Conservation (phyloP, 2,888 invertebrate species). For the Tuta absoluta region DNA sequence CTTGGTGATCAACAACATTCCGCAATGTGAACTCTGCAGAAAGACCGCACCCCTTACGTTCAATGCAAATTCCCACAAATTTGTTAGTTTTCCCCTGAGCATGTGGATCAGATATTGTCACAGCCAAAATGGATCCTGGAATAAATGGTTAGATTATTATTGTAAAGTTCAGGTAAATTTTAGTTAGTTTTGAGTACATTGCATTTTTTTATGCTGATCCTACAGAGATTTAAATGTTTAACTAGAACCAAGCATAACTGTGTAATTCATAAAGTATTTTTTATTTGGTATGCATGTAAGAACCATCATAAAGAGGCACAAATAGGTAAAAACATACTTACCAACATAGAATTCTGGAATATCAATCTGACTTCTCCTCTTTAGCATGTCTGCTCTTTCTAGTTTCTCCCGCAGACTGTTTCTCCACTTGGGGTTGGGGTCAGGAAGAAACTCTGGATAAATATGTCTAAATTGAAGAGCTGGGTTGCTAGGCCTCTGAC, state of each 20-base stretch:
- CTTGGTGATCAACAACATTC: slow-evolving; percentile 96
- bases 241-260: not conserved
- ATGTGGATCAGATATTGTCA: slow-evolving; percentile 92
- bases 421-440: slow-evolving; percentile 88
- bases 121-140: slow-evolving; percentile 91
- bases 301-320: not conserved
- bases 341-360: slow-evolving; percentile 99
- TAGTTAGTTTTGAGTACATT: too few species aligned
- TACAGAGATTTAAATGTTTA: not conserved
- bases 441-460: slow-evolving; percentile 96
- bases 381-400: slow-evolving; percentile 96
- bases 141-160: not conserved
- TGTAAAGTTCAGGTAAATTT: not conserved
- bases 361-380: slow-evolving; percentile 88
- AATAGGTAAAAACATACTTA: slow-evolving; percentile 58
- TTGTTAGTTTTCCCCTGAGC: slow-evolving; percentile 90
- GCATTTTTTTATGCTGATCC: not conserved
- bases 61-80: slow-evolving; percentile 97
- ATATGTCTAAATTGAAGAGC: slow-evolving; percentile 83
- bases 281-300: too few species aligned
- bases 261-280: too few species aligned
- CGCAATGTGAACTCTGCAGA: slow-evolving; percentile 92
- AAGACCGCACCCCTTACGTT: slow-evolving; percentile 90
- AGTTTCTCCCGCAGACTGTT: slow-evolving; percentile 92
- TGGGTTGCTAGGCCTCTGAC: slow-evolving; percentile 49